Percentiles rank a stretch among this genome's conserved stretches.
phyloP scores from a whole-genome alignment of 2,797 vertebrate species.

The Rhinophrynus dorsalis region DNA sequence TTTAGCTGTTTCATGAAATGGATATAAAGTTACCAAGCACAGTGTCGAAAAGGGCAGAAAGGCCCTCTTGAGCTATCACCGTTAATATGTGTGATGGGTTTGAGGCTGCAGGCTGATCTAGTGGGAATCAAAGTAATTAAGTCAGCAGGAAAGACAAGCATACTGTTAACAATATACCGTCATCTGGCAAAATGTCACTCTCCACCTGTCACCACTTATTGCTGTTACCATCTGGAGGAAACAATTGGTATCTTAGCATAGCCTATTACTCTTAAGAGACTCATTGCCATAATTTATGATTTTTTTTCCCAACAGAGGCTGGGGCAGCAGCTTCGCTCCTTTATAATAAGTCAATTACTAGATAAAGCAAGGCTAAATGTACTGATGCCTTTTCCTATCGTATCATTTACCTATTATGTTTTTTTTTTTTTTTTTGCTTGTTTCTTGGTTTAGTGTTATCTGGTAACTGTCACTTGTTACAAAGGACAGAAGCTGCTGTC shows the following conservation, averaged over 20 bases:
- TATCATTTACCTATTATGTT: too few relatives aligned
- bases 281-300: not conserved
- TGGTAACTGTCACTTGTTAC: too few relatives aligned
- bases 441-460: too few relatives aligned
- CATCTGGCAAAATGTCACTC: not conserved
- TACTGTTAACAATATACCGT: accelerated
- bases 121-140: not conserved
- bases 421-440: too few relatives aligned
- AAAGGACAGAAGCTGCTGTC: too few relatives aligned
- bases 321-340: not conserved
- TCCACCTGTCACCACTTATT: slow-evolving; percentile 12
- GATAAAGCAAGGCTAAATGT: too few relatives aligned
- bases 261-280: not conserved
- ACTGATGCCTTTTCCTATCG: too few relatives aligned
- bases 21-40: not conserved
- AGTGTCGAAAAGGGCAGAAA: not conserved
- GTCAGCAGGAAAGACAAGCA: not conserved
- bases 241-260: slow-evolving; percentile 2
- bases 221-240: not conserved
- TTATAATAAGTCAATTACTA: too few relatives aligned
- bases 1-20: not conserved
- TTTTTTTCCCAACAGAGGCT: not conserved
- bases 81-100: not conserved
- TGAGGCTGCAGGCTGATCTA: not conserved
- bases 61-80: not conserved